These are phyloP conservation scores for Manis crassicaudata DNA, from an alignment of 2,797 vertebrate genomes.

Conservation along the genomic window DNA sequence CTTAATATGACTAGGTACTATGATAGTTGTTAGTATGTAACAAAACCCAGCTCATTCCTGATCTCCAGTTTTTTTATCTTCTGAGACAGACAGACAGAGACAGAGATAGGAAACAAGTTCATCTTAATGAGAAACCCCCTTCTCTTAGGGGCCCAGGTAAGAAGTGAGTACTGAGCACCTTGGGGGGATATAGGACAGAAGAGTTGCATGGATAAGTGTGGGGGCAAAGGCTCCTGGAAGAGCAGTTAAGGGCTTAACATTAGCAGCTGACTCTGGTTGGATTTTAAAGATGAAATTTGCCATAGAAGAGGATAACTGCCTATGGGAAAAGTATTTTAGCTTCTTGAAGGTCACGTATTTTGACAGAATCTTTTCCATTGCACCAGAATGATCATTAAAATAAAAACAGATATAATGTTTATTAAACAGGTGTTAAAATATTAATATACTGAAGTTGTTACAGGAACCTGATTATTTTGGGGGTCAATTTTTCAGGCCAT, in stretches of 20 bases:
- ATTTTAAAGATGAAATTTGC: slow-evolving; percentile 42
- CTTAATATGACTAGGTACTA: neutral
- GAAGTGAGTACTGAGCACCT: neutral
- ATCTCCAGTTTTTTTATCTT: neutral
- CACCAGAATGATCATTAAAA: slow-evolving; percentile 9
- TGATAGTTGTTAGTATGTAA: neutral
- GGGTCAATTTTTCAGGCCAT: slow-evolving; percentile 88
- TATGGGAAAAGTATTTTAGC: slow-evolving; percentile 1
- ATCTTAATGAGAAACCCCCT: neutral
- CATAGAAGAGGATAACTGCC: slow-evolving; percentile 1
- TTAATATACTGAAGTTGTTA: slow-evolving; percentile 4
- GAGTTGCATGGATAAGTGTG: neutral
- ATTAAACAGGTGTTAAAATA: slow-evolving; percentile 52
- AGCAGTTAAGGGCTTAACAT: neutral
- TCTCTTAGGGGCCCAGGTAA: neutral
- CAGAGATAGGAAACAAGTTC: neutral
- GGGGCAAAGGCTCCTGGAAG: neutral
- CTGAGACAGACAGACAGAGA: neutral
- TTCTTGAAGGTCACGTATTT: slow-evolving; percentile 7
- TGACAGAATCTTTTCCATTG: neutral
- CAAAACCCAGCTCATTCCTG: neutral
- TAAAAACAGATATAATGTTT: neutral
- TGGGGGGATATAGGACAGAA: neutral
- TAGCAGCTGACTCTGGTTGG: neutral
- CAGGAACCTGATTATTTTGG: slow-evolving; percentile 51